These are phyloP conservation scores for Colossoma macropomum DNA, from an alignment of 2,113 vertebrate species.

Conservation along the genomic window DNA sequence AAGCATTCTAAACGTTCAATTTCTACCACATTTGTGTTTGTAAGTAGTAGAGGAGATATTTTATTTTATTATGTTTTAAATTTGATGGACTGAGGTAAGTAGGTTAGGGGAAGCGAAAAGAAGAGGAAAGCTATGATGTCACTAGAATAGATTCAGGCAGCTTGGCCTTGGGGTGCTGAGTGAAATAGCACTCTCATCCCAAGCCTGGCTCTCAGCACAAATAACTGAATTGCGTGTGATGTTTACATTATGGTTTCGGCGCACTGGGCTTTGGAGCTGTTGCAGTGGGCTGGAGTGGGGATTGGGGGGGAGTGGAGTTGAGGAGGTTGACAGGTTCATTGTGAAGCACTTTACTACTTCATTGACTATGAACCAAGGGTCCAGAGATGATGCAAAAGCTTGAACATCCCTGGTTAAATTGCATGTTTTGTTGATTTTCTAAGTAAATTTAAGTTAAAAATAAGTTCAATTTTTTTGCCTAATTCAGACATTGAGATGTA, in stretches of 20 bases:
- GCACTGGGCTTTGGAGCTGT: background rate
- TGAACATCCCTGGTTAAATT: too few relatives aligned
- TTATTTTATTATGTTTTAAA: too few relatives aligned
- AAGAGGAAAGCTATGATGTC: background rate
- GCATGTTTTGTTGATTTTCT: too few relatives aligned
- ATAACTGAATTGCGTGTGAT: constrained; percentile 15
- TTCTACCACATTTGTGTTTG: too few relatives aligned
- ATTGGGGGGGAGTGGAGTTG: background rate
- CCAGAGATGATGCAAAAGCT: background rate
- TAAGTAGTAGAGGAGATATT: too few relatives aligned
- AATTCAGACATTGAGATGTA: too few relatives aligned
- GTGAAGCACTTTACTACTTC: constrained; percentile 12
- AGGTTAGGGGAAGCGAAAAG: background rate
- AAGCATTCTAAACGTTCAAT: too few relatives aligned
- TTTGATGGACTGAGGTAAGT: too few relatives aligned
- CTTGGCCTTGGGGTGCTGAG: background rate
- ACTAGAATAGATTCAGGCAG: background rate
- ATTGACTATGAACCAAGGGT: constrained; percentile 10
- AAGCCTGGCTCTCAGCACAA: background rate
- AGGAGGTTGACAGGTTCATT: background rate
- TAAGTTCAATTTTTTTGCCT: too few relatives aligned
- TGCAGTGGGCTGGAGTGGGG: background rate
- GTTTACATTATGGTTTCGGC: constrained; percentile 15
- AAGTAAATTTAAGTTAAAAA: too few relatives aligned
- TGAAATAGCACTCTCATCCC: constrained; percentile 9